Base-by-base conservation (phyloP, 1,140 invertebrate genomes). In the Muscidifurax raptorellus region DNA sequence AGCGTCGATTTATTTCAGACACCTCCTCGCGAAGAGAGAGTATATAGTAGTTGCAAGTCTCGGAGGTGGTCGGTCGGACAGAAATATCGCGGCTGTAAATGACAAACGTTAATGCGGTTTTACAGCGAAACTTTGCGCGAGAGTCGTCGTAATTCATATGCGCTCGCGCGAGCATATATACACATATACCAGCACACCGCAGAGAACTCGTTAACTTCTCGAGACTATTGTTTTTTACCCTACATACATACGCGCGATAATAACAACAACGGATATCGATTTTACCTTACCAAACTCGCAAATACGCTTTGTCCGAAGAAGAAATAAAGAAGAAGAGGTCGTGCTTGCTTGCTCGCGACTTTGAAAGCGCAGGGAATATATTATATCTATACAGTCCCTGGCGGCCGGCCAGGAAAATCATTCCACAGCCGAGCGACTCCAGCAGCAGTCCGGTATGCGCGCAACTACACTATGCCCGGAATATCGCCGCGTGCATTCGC, bases 281-380 rank as follows among this genome's bases (percentile, higher is more conserved):
- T 40, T 7, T 36, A 40, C 1, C 36, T 40, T 6, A 9, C 32
- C 5, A 5, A 2, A 4, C 13, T 52, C 47, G 2, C 25, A 2
- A 9, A 59, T 32, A 15, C 15, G 6, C 18, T 64, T 64, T 78
- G 32, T 32, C 52, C 0, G 67, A 30, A 80, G 44, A 52, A 74
- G 67, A 28, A 12, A n/a, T n/a, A 67, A 80, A 67, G 25, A 59
- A 47, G 25, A 74, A 36, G 71, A n/a, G 15, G 12, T 27, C 15
- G 28, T 28, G 27, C 59, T 44, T 9, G 36, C 66, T 75, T 76
- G 6, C 67, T 59, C 78, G 64, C 27, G 71, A 66, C 71, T 87
- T 85, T 90, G 82, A 89, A 89, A 89, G 89, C n/a, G n/a, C 88
- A 87, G 86, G 86, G 84, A 87, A 90, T 88, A 89, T 86, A 89